These are phyloP conservation scores for Callipepla squamata DNA, from an alignment of 2,113 vertebrate species.

Conservation along the genomic window DNA sequence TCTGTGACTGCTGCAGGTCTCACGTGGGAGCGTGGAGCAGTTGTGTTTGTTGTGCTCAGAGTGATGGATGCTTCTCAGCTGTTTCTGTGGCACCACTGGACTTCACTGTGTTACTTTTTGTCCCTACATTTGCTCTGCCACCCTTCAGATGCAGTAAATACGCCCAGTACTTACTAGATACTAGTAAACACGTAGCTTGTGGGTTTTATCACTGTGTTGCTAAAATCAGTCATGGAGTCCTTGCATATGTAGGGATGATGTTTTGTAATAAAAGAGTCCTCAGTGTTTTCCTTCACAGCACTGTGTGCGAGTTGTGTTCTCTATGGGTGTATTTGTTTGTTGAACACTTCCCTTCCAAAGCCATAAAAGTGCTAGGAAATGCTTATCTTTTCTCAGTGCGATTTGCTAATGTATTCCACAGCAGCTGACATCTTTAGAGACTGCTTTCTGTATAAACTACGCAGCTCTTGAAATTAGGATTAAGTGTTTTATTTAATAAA, in stretches of 20 bases:
- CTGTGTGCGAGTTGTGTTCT: not conserved
- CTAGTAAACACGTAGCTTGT: not conserved
- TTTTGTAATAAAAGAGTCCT: not conserved
- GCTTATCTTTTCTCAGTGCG: not conserved
- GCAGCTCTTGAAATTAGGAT: not conserved
- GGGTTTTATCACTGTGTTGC: not conserved
- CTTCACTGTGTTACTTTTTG: not conserved
- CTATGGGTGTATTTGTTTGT: accelerated
- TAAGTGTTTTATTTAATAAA: not conserved
- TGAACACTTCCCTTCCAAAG: not conserved
- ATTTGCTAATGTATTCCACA: not conserved
- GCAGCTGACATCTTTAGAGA: not conserved
- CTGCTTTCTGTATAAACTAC: not conserved
- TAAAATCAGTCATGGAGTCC: not conserved
- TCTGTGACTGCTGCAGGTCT: not conserved
- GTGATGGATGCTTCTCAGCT: not conserved
- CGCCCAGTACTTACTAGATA: no score
- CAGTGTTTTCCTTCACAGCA: not conserved
- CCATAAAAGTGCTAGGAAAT: not conserved
- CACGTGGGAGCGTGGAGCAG: not conserved
- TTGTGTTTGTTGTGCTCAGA: not conserved
- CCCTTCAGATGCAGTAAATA: not conserved
- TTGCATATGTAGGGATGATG: not conserved
- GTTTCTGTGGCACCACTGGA: not conserved
- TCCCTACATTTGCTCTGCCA: not conserved